Evolutionary conservation across 2,113 vertebrate genomes (phyloP).

Genomic region (Menidia beryllina): DNA sequence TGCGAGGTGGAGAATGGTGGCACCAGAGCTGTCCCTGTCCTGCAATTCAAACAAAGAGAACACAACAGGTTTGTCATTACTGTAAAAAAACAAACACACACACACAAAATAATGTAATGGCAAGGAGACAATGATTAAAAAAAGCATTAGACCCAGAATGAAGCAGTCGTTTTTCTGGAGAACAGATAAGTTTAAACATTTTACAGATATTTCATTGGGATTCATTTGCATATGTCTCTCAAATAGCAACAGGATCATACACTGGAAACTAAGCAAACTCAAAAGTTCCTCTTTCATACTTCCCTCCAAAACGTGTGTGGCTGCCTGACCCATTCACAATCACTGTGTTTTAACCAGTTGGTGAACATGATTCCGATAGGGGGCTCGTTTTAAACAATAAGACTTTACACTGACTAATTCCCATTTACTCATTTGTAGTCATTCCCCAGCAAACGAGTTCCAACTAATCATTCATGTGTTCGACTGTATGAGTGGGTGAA

Average conservation of each 20-base stretch:
- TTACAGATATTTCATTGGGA: neutral
- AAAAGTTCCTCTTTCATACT: neutral
- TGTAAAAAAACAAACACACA: too few species aligned
- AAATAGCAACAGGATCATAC: too few species aligned
- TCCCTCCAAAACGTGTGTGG: neutral
- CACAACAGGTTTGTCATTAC: neutral
- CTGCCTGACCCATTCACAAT: neutral
- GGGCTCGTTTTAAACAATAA: neutral
- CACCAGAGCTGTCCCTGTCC: constrained; percentile 94
- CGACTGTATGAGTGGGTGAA: neutral
- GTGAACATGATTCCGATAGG: neutral
- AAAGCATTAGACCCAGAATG: neutral
- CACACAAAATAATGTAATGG: neutral
- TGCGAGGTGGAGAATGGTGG: constrained; percentile 95
- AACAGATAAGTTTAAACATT: neutral
- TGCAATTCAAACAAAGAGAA: constrained; percentile 65
- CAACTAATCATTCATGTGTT: neutral
- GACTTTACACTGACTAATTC: too few species aligned
- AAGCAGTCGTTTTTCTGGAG: neutral
- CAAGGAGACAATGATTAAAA: neutral
- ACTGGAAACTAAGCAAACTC: too few species aligned
- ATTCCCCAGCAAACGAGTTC: neutral
- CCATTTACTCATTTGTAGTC: too few species aligned
- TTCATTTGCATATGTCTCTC: neutral
- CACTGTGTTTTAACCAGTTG: neutral